Base-by-base conservation (phyloP, 2,113 vertebrate species). In the Pao palembangensis region DNA sequence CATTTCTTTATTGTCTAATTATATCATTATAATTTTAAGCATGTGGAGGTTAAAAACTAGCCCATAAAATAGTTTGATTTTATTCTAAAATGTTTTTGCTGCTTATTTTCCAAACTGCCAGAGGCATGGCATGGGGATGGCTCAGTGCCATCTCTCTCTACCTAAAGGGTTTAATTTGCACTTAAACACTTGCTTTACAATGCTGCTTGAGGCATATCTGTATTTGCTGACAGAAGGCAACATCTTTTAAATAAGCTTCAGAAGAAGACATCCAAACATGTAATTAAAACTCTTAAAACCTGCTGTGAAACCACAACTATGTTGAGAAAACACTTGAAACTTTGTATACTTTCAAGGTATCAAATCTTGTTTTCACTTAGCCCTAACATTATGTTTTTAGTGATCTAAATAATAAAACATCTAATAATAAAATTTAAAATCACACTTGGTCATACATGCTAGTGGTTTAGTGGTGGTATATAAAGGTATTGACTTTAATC, bases 141-240 rank as follows among this genome's bases (percentile, higher is more conserved):
- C 68, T 56, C 19, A n/a, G 55, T 68, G 60, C 81, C 76, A 78
- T 58, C 67, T 55, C 46, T 31, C 28, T 31, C 28, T 31, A 31
- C 28, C 28, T 31, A 7, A 6, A 31, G 28, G 8, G 2, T 2
- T 23, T 2, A 23, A 31, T 31, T 5, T 7, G 28, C 28, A 6
- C 28, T 69, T 73, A 86, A 85, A 73, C 79, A 62, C 67, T 75
- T 80, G 72, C 67, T 86, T 85, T 74, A 84, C 74, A 81, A 63
- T 64, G 55, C 75, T 67, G 76, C 82, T 84, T 41, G 63, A 78
- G 84, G 73, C 87, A 71, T 76, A 65, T 64, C 51, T 58, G 23
- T 50, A 74, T 66, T 73, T 78, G 75, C 79, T 80, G 76, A 84
- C 79, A 87, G 80, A 70, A 20, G 60, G 53, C 61, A 58, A 57